Conservation (phyloP, 2,888 invertebrate genomes). For the Lithodes maja region DNA sequence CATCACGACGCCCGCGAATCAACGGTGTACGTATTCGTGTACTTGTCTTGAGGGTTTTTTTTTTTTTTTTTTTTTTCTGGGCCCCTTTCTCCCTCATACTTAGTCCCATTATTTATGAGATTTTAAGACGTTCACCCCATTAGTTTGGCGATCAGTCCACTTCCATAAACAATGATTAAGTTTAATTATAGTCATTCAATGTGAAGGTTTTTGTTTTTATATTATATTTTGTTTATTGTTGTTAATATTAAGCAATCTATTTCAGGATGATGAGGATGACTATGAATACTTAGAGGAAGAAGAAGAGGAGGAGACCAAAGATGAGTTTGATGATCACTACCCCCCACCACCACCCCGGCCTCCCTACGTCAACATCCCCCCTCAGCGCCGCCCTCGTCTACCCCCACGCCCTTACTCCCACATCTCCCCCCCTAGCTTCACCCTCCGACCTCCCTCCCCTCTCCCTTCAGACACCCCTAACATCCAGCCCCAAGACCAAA, state of each 20-base stretch:
- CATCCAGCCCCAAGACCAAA: background rate
- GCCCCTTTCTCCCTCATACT: too few relatives aligned
- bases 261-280: conserved; percentile 18
- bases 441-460: conserved; percentile 33
- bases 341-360: background rate
- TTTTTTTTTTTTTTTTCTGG: too few relatives aligned
- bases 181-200: too few relatives aligned
- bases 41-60: too few relatives aligned
- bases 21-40: background rate
- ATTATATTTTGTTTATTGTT: background rate
- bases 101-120: too few relatives aligned
- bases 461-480: background rate
- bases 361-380: conserved; percentile 48
- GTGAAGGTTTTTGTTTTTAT: background rate
- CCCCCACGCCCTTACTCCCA: conserved; percentile 52
- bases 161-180: too few relatives aligned
- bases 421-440: conserved; percentile 45
- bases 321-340: background rate
- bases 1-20: conserved; percentile 12
- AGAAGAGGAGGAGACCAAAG: background rate
- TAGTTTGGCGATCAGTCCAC: too few relatives aligned
- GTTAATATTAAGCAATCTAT: background rate
- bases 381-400: conserved; percentile 47
- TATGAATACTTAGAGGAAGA: conserved; percentile 24
- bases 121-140: too few relatives aligned